Percentiles rank a stretch among this genome's conserved stretches.
Evolutionary conservation across 2,797 vertebrate species (phyloP).

Genomic region (Heterohyrax brucei): DNA sequence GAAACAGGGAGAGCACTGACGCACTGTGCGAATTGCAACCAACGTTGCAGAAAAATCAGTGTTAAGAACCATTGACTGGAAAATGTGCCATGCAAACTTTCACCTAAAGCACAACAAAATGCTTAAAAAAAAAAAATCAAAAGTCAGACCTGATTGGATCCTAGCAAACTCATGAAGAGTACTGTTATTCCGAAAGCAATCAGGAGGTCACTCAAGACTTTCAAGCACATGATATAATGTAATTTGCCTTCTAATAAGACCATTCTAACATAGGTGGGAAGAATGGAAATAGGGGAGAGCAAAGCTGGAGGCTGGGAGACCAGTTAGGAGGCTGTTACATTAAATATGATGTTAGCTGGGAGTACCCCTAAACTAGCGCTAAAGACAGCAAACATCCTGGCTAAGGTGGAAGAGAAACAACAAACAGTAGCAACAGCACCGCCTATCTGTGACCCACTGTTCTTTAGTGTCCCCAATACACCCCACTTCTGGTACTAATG

Average conservation of each 20-base stretch:
- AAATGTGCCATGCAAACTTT: too few species aligned
- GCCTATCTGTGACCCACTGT: background rate
- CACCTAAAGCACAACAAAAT: too few species aligned
- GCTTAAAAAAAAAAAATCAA: background rate
- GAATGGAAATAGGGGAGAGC: conserved; percentile 4
- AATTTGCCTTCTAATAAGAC: conserved; percentile 57
- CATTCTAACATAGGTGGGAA: background rate
- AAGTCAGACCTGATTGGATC: background rate
- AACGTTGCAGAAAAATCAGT: too few species aligned
- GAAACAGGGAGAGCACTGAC: too few species aligned
- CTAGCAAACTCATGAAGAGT: background rate
- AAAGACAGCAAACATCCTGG: background rate
- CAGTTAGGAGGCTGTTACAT: background rate
- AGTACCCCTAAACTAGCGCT: background rate
- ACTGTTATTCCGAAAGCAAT: conserved; percentile 18
- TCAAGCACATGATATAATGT: background rate
- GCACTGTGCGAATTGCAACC: too few species aligned
- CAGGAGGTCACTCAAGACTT: conserved; percentile 33
- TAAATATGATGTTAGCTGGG: conserved; percentile 28
- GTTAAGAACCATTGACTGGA: too few species aligned
- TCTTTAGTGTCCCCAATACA: background rate
- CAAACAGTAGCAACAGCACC: background rate
- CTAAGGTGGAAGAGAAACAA: background rate
- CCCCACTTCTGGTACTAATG: background rate
- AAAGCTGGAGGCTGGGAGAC: background rate